phyloP scores from a whole-genome alignment of 2,113 vertebrate genomes.

The Astatoreochromis straeleni region DNA sequence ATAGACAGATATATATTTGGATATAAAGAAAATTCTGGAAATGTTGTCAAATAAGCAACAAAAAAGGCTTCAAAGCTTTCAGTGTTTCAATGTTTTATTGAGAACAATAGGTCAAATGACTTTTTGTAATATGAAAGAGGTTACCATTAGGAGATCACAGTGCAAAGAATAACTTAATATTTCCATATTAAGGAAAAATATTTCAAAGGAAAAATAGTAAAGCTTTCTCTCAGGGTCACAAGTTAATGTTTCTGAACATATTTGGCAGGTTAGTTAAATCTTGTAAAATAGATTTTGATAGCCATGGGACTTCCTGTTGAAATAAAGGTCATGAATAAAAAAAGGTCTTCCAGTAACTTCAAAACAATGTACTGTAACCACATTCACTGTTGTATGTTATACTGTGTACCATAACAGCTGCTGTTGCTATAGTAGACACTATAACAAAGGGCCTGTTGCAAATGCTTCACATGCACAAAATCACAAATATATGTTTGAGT shows the following conservation, averaged over 20 bases:
- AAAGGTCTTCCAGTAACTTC: background rate
- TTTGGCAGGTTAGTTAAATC: background rate
- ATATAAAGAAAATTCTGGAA: background rate
- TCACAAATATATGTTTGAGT: background rate
- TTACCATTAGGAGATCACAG: background rate
- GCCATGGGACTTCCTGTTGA: background rate
- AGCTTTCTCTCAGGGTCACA: background rate
- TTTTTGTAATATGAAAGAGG: background rate
- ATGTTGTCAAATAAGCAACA: background rate
- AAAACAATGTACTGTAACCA: background rate
- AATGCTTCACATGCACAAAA: background rate
- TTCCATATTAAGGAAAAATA: background rate
- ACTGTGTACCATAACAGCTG: background rate
- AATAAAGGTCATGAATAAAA: background rate
- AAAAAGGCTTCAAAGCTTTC: background rate
- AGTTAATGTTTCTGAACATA: background rate
- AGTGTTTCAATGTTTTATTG: background rate
- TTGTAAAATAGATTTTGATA: background rate
- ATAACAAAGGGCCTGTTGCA: background rate
- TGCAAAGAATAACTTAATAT: background rate
- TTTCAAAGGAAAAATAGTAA: background rate
- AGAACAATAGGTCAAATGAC: background rate
- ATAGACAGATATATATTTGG: background rate
- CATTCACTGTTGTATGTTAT: background rate
- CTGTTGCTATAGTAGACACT: background rate